A percentile compares a stretch with the other conserved stretches of the same genome.
These are phyloP conservation scores for Conus betulinus DNA, from an alignment of 1,140 invertebrate genomes.

Conservation along the genomic window DNA sequence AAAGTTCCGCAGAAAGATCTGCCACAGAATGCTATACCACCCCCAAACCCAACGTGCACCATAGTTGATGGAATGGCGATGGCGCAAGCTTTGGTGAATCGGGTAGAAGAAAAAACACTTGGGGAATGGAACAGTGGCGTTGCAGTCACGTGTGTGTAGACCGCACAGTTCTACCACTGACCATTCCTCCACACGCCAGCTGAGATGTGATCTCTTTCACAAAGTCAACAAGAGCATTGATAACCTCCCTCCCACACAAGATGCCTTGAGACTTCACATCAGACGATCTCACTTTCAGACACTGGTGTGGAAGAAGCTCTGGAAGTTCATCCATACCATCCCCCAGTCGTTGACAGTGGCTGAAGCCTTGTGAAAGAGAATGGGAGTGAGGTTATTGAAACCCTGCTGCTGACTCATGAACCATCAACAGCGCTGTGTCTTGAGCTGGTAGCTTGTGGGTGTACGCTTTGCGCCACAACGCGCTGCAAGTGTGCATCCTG, in stretches of 20 bases:
- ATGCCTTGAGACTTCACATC: not conserved
- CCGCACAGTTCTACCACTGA: too few relatives aligned
- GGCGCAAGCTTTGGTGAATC: too few relatives aligned
- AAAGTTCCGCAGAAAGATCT: too few relatives aligned
- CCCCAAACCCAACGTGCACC: too few relatives aligned
- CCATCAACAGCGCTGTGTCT: not conserved
- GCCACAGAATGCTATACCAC: too few relatives aligned
- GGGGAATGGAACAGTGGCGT: too few relatives aligned
- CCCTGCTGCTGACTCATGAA: not conserved
- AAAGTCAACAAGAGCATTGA: not conserved
- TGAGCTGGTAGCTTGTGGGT: not conserved
- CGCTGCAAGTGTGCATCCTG: not conserved
- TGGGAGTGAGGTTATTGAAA: not conserved
- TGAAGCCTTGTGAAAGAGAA: not conserved
- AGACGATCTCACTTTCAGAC: conserved; percentile 19
- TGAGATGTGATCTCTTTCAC: conserved; percentile 9
- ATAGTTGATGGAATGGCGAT: too few relatives aligned
- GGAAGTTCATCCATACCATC: not conserved
- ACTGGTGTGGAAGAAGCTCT: not conserved
- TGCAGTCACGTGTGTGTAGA: too few relatives aligned
- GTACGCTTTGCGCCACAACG: not conserved
- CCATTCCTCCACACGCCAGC: too few relatives aligned
- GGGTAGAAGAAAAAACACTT: too few relatives aligned
- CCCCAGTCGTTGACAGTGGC: not conserved
- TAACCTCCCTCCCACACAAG: not conserved